A percentile compares a stretch with the other conserved stretches of the same genome.
Evolutionary conservation across 2,797 vertebrate genomes (phyloP).

Genomic region (Sus cebifrons): DNA sequence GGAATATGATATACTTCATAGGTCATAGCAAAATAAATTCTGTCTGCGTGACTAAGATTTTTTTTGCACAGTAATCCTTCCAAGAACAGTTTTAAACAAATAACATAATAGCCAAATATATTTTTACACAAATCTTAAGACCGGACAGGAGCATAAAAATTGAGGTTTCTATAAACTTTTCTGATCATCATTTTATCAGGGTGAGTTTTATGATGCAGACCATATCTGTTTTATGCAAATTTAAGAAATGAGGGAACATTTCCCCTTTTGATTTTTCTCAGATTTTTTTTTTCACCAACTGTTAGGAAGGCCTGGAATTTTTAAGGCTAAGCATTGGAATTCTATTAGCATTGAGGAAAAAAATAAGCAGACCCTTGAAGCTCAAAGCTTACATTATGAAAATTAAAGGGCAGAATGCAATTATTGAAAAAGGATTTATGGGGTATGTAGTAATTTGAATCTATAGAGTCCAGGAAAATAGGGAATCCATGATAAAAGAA

Average conservation of each 20-base stretch:
- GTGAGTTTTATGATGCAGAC: neutral
- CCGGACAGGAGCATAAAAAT: neutral
- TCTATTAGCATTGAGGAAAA: conserved; percentile 7
- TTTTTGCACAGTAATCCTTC: neutral
- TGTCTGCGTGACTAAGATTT: neutral
- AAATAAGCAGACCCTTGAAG: neutral
- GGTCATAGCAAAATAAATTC: neutral
- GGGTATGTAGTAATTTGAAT: neutral
- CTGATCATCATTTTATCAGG: conserved; percentile 12
- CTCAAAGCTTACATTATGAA: conserved; percentile 21
- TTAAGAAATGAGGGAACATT: neutral
- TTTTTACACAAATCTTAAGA: neutral
- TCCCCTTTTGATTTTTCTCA: neutral
- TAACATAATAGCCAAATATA: neutral
- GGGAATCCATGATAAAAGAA: conserved; percentile 7
- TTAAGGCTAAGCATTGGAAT: conserved; percentile 48
- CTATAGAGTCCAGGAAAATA: conserved; percentile 28
- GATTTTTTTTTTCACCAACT: conserved; percentile 21
- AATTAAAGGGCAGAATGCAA: conserved; percentile 33
- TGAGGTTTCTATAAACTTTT: neutral
- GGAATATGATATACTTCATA: neutral
- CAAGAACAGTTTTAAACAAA: conserved; percentile 25
- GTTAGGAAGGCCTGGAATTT: neutral
- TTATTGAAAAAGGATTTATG: neutral
- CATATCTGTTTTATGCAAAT: neutral